Base-by-base conservation (phyloP, 2,113 vertebrate genomes). In the Eolophus roseicapilla region DNA sequence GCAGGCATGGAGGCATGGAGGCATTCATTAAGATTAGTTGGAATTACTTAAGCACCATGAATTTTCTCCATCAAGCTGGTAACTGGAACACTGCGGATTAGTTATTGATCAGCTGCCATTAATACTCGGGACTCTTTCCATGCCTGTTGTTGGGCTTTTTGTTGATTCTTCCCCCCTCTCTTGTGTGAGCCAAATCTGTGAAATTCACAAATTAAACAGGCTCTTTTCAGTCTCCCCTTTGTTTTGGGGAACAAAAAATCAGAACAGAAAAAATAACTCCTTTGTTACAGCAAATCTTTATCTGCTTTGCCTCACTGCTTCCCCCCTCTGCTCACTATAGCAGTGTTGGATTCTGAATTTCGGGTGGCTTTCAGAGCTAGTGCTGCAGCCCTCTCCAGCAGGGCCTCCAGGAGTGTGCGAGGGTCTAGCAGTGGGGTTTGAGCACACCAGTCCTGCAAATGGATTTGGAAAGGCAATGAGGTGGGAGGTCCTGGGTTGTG, bases 21-120 rank as follows among this genome's bases (percentile, higher is more conserved):
- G 97, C 93, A 97, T 94, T 97, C 97, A 97, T 97, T 97, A 97
- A 97, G 97, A 97, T 97, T 97, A 97, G 96, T 94, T 97, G 90
- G 95, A 97, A 97, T 97, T 97, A 97, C 96, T 97, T 97, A 97
- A 97, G 96, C 95, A 96, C 96, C 95, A 73, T 96, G 96, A 96
- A 97, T 96, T 96, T 97, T 94, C 95, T 95, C 96, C 94, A 96
- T 97, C 96, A 94, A 90, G 95, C 92, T 96, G 95, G 93, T 95
- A 97, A 95, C 97, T 96, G 94, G 95, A 97, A 96, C 96, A 92
- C 94, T 86, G 94, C 6, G 89, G 97, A 97, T 97, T 97, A 97
- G 97, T 97, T 97, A 97, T 97, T 97, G 97, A 97, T 97, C 97
- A 97, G 95, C 80, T 95, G 95, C 97, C 94, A 95, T 96, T 97